phyloP scores from a whole-genome alignment of 2,888 invertebrate species.

The Xanthostigma xanthostigma region DNA sequence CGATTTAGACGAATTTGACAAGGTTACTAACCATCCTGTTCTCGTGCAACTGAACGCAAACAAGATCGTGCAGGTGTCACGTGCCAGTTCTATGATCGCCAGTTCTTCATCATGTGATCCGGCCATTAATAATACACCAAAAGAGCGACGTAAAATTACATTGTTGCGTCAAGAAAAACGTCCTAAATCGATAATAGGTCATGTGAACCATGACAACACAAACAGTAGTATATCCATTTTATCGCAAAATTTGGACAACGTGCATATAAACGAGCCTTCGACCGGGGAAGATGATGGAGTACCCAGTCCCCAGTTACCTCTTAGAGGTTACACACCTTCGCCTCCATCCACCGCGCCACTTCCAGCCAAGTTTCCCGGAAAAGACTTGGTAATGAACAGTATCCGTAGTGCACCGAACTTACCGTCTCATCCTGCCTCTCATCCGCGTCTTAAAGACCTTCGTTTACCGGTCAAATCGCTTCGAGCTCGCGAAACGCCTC shows the following conservation, averaged over 20 bases:
- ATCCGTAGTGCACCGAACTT: slow-evolving; percentile 69
- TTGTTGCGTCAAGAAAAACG: slow-evolving; percentile 37
- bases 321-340: slow-evolving; percentile 62
- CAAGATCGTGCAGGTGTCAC: slow-evolving; percentile 3
- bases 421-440: slow-evolving; percentile 48
- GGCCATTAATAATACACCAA: slow-evolving; percentile 24
- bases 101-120: slow-evolving; percentile 33
- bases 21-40: slow-evolving; percentile 66
- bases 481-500: slow-evolving; percentile 43
- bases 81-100: slow-evolving; percentile 4
- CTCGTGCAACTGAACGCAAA: slow-evolving; percentile 35
- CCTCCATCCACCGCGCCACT: slow-evolving; percentile 74
- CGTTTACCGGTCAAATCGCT: slow-evolving; percentile 57
- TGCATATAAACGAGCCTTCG: slow-evolving; percentile 34
- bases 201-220: slow-evolving; percentile 25
- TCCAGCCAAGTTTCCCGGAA: slow-evolving; percentile 63
- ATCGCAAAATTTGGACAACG: slow-evolving; percentile 31
- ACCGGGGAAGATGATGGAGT: background rate
- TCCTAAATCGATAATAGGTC: slow-evolving; percentile 41
- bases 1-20: slow-evolving; percentile 66
- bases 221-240: slow-evolving; percentile 17
- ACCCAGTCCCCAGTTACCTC: slow-evolving; percentile 33
- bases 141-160: slow-evolving; percentile 40
- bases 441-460: slow-evolving; percentile 55
- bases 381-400: slow-evolving; percentile 52